Percentiles rank a stretch among this genome's conserved stretches.
These are phyloP conservation scores for Rapana venosa DNA, from an alignment of 2,888 invertebrate genomes.

Conservation along the genomic window DNA sequence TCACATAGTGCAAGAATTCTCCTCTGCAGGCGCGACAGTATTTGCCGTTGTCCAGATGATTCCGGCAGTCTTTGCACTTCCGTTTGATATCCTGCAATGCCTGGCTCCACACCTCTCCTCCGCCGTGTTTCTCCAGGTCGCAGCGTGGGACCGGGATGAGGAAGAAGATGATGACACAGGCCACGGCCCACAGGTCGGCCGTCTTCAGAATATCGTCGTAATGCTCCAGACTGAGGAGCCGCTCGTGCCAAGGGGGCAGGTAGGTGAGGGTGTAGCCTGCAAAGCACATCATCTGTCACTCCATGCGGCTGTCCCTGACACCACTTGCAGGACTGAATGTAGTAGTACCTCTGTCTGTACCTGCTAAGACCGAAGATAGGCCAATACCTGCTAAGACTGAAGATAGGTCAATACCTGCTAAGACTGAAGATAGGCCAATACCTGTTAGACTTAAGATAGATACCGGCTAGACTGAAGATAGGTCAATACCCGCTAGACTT, in stretches of 20 bases:
- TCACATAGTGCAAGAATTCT: not conserved
- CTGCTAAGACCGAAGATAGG: too few relatives aligned
- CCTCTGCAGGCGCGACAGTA: not conserved
- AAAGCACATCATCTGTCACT: not conserved
- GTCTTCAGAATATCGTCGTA: slow-evolving; percentile 34
- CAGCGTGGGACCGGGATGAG: not conserved
- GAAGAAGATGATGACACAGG: slow-evolving; percentile 34
- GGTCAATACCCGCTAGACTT: too few relatives aligned
- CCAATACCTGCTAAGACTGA: too few relatives aligned
- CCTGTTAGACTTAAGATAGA: too few relatives aligned
- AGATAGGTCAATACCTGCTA: too few relatives aligned
- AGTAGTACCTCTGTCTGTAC: too few relatives aligned
- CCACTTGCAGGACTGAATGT: too few relatives aligned
- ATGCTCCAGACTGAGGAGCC: not conserved
- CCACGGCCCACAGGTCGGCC: slow-evolving; percentile 36
- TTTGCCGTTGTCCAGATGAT: not conserved
- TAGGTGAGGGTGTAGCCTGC: slow-evolving; percentile 37
- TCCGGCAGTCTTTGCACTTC: not conserved
- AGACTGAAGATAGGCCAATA: too few relatives aligned
- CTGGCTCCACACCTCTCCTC: not conserved
- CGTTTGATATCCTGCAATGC: not conserved
- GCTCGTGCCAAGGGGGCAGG: slow-evolving; percentile 30
- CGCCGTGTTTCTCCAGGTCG: not conserved
- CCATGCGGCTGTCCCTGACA: not conserved
- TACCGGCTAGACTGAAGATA: too few relatives aligned